A percentile compares a stretch with the other conserved stretches of the same genome.
These are phyloP conservation scores for Eubasilissa splendida DNA, from an alignment of 2,888 invertebrate genomes.

Conservation along the genomic window DNA sequence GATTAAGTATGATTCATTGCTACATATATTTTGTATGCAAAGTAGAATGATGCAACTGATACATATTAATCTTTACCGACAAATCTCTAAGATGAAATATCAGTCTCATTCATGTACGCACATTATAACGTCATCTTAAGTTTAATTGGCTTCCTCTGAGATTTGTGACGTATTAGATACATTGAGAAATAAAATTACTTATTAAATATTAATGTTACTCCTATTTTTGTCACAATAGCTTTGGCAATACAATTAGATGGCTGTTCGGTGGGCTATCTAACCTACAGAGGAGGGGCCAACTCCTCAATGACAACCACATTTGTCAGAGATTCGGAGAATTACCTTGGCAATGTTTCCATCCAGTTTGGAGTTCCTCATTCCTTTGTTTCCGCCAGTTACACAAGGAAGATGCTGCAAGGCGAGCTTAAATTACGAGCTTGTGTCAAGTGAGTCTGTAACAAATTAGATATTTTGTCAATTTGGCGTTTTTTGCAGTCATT, in stretches of 20 bases:
- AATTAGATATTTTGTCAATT: too few species aligned
- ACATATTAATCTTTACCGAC: too few species aligned
- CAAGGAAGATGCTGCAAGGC: slow-evolving; percentile 84
- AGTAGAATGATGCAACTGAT: too few species aligned
- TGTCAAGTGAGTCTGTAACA: slow-evolving; percentile 79
- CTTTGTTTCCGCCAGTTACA: slow-evolving; percentile 82
- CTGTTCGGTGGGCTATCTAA: slow-evolving; percentile 90
- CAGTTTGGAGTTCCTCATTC: slow-evolving; percentile 89
- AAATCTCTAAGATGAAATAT: too few species aligned
- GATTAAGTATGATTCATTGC: too few species aligned
- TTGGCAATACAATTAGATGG: slow-evolving; percentile 90
- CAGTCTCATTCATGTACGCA: too few species aligned
- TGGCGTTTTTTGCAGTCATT: too few species aligned
- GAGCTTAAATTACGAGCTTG: slow-evolving; percentile 85
- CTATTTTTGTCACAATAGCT: slow-evolving; percentile 69
- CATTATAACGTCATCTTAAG: too few species aligned
- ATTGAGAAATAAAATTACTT: background rate
- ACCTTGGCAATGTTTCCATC: slow-evolving; percentile 79
- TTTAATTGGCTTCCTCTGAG: too few species aligned
- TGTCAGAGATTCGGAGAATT: slow-evolving; percentile 82
- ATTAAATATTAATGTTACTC: background rate
- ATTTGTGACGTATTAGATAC: too few species aligned
- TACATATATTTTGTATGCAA: too few species aligned
- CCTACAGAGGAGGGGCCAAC: slow-evolving; percentile 81
- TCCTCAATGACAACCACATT: slow-evolving; percentile 88